Evolutionary conservation across 2,113 vertebrate species (phyloP), one percentile per base, ranked within the genome.

Genomic region (Pyxicephalus adspersus): DNA sequence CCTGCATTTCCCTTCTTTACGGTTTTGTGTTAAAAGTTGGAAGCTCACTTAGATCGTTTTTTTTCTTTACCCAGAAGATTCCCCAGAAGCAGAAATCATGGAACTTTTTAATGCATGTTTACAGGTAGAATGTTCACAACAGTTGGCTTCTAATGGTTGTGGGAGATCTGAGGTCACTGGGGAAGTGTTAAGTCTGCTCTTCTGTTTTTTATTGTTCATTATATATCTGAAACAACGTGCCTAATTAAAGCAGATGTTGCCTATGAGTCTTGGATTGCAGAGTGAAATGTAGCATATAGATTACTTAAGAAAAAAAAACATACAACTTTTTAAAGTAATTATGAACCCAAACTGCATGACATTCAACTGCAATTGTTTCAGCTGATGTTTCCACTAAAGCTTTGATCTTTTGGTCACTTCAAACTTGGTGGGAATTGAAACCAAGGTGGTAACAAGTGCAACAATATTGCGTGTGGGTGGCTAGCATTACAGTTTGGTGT

Each of bases 221-320:
- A 22, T 54, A 29, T n/a, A 38, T 19, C 20, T 65, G 25, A 29
- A 54, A 23, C 17, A 52, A 19, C 19, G 19, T 13, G 34, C 34
- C 7, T 67, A 50, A 67, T 8, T 31, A 67, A 67, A 67, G 34
- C 75, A 77, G 61, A 77, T 77, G 75, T 55, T 77, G 26, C 61
- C 34, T 58, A 63, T n/a, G 57, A 17, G 31, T 23, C 65, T 68
- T 5, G 20, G 34, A 31, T 52, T 70, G 66, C 66, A 54, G 20
- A 52, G 51, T 54, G 45, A 26, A 54, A 54, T 51, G 18, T 52
- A 71, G 52, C 23, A 13, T 11, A 45, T 45, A 2, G 38, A 45
- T 45, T 9, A 13, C 6, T 6, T 45, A 13, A 45, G 38, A 38
- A 9, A 9, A 9, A 38, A 38, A 38, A 38, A n/a, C n/a, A n/a